phyloP scores from a whole-genome alignment of 2,888 invertebrate genomes.

The Lottia scabra region DNA sequence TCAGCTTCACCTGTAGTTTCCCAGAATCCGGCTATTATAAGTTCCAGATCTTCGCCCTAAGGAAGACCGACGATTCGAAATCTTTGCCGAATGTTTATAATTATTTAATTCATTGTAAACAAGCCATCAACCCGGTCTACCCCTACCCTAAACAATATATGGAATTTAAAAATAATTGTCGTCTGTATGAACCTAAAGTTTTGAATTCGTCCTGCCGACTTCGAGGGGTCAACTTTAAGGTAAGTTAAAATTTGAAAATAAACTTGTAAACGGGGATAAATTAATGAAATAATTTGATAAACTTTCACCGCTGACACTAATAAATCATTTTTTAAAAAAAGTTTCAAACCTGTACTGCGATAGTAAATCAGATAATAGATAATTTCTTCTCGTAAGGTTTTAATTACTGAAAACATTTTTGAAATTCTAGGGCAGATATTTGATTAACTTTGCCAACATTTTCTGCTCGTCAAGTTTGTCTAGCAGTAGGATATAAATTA shows the following conservation, averaged over 20 bases:
- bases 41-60: conserved; percentile 60
- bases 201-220: conserved; percentile 48
- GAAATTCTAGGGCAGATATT: too few relatives aligned
- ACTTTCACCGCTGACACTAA: too few relatives aligned
- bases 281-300: too few relatives aligned
- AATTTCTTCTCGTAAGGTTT: too few relatives aligned
- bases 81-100: conserved; percentile 63
- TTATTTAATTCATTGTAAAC: conserved; percentile 54
- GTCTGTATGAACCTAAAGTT: conserved; percentile 49
- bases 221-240: conserved; percentile 43
- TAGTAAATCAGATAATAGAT: too few relatives aligned
- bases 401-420: too few relatives aligned
- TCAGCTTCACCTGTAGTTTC: conserved; percentile 37
- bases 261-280: too few relatives aligned
- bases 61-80: conserved; percentile 54
- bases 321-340: too few relatives aligned
- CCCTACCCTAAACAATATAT: conserved; percentile 65
- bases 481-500: too few relatives aligned
- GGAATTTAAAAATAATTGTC: conserved; percentile 66
- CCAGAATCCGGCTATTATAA: conserved; percentile 62
- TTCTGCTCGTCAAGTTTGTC: too few relatives aligned
- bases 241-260: conserved; percentile 21
- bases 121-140: conserved; percentile 39
- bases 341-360: too few relatives aligned
- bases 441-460: too few relatives aligned